A percentile compares a stretch with the other conserved stretches of the same genome.
Evolutionary conservation across 1,140 invertebrate genomes (phyloP).

Genomic region (Drosophila nasuta): DNA sequence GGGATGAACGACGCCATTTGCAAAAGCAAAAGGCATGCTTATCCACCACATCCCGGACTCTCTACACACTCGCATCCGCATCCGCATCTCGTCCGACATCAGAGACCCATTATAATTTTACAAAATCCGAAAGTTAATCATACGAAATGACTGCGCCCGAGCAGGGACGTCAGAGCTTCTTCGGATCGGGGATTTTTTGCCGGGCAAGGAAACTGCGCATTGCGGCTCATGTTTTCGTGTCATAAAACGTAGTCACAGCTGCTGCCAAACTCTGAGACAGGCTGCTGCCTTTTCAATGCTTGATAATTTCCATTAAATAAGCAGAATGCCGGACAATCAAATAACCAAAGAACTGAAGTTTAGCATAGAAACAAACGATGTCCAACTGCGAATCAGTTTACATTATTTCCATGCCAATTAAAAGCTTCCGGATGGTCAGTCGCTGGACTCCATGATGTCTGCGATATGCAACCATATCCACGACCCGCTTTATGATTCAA

Average conservation of each 20-base stretch:
- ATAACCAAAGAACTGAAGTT: background rate
- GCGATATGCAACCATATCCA: background rate
- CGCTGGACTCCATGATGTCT: slow-evolving; percentile 39
- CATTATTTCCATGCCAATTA: slow-evolving; percentile 53
- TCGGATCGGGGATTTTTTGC: slow-evolving; percentile 2
- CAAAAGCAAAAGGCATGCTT: slow-evolving; percentile 29
- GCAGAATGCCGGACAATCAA: background rate
- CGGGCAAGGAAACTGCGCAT: slow-evolving; percentile 50
- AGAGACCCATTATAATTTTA: slow-evolving; percentile 73
- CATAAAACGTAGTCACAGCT: slow-evolving; percentile 50
- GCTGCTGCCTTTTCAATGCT: background rate
- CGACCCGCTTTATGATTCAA: slow-evolving; percentile 58
- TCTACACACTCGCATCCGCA: slow-evolving; percentile 20
- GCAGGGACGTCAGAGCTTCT: slow-evolving; percentile 3
- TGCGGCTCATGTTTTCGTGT: slow-evolving; percentile 56
- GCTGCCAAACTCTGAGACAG: slow-evolving; percentile 1
- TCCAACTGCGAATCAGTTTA: slow-evolving; percentile 50
- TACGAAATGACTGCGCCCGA: slow-evolving; percentile 56
- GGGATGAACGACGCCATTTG: slow-evolving; percentile 71
- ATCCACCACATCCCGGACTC: slow-evolving; percentile 16
- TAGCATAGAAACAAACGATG: slow-evolving; percentile 15
- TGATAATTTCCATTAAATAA: slow-evolving; percentile 17
- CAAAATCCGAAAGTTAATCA: slow-evolving; percentile 82
- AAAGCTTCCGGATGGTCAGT: slow-evolving; percentile 37
- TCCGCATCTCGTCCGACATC: slow-evolving; percentile 17